phyloP scores from a whole-genome alignment of 1,140 invertebrate genomes.

The Drosophila pseudoobscura region DNA sequence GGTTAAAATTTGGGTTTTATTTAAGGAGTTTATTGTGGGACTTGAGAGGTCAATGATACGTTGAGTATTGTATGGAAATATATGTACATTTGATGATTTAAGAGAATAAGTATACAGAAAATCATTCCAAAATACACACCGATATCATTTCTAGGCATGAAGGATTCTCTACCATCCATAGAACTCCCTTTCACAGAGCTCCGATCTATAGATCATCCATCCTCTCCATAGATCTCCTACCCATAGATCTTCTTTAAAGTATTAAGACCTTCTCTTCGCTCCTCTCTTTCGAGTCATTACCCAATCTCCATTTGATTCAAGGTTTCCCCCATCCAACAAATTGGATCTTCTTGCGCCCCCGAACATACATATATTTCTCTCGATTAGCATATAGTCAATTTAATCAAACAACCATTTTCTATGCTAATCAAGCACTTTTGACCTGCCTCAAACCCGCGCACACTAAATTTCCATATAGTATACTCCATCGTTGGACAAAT shows the following conservation, averaged over 20 bases:
- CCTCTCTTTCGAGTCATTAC: conserved; percentile 9
- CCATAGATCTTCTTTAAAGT: too few relatives aligned
- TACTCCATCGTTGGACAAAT: neutral
- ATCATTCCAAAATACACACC: too few relatives aligned
- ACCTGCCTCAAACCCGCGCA: conserved; percentile 42
- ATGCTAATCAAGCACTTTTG: conserved; percentile 49
- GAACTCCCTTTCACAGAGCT: too few relatives aligned
- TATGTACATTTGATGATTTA: conserved; percentile 4
- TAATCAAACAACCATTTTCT: conserved; percentile 37
- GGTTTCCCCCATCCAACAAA: conserved; percentile 16
- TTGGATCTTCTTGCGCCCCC: conserved; percentile 27
- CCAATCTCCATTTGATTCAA: conserved; percentile 26
- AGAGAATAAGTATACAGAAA: too few relatives aligned
- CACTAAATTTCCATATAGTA: conserved; percentile 15
- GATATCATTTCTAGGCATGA: too few relatives aligned
- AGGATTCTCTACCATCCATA: too few relatives aligned
- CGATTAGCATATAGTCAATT: conserved; percentile 28
- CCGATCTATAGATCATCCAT: neutral
- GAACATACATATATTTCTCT: neutral
- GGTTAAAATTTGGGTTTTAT: neutral
- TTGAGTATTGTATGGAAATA: conserved; percentile 4
- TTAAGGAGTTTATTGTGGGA: conserved; percentile 24
- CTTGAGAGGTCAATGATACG: neutral
- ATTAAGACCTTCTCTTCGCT: too few relatives aligned
- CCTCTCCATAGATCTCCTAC: too few relatives aligned